Percentiles rank a stretch among this genome's conserved stretches.
phyloP scores from a whole-genome alignment of 2,797 vertebrate genomes.

The Leptoclinus maculatus region DNA sequence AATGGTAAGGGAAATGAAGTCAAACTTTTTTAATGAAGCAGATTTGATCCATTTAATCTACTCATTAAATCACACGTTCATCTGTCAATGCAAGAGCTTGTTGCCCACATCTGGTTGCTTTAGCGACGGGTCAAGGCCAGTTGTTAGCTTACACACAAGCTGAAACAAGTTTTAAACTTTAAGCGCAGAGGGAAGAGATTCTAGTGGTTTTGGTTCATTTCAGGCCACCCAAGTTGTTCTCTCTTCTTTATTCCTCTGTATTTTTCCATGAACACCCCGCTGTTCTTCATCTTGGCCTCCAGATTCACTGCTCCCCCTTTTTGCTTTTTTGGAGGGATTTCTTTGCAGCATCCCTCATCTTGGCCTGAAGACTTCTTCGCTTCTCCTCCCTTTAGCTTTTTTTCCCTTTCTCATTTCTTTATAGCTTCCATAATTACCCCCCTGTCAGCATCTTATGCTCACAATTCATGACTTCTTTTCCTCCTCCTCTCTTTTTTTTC shows the following conservation, averaged over 20 bases:
- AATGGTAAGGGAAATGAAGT: not conserved
- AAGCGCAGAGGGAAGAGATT: not conserved
- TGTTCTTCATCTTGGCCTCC: not conserved
- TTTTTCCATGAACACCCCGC: not conserved
- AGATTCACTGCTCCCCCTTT: not conserved
- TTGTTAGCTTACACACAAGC: not conserved
- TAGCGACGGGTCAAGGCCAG: not conserved
- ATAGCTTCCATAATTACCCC: constrained; percentile 22
- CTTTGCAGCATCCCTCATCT: constrained; percentile 11
- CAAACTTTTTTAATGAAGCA: constrained; percentile 14
- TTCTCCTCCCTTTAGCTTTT: not conserved
- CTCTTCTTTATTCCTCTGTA: not conserved
- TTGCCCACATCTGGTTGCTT: not conserved
- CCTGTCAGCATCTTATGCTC: not conserved
- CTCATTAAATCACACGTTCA: not conserved
- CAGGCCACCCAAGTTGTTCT: too few relatives aligned
- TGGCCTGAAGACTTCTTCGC: not conserved
- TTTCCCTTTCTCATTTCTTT: not conserved
- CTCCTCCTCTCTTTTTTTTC: constrained; percentile 11
- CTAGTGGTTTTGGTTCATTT: not conserved
- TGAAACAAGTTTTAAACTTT: not conserved
- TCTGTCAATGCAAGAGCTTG: not conserved
- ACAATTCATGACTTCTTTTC: constrained; percentile 8
- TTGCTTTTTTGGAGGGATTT: not conserved
- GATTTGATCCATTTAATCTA: not conserved